These are phyloP conservation scores for Didymodactylos carnosus DNA, from an alignment of 2,888 invertebrate genomes.

Conservation along the genomic window DNA sequence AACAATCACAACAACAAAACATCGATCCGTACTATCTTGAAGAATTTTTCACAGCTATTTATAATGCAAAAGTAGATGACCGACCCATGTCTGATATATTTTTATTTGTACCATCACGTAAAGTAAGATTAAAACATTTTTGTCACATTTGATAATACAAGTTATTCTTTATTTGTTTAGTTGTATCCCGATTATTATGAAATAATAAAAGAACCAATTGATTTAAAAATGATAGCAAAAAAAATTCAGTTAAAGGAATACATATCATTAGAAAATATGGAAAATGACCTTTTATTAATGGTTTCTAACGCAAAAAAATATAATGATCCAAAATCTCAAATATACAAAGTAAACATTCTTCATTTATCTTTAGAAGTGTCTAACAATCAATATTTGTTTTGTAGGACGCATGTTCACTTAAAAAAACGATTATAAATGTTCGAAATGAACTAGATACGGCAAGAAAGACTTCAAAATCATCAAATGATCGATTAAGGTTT, in stretches of 20 bases:
- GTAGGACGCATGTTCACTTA: not conserved
- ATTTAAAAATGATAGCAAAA: constrained; percentile 71
- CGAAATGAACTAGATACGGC: not conserved
- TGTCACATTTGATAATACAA: not conserved
- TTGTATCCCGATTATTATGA: constrained; percentile 82
- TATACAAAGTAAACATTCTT: constrained; percentile 50
- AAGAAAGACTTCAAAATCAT: not conserved
- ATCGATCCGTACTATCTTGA: not conserved
- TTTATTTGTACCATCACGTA: not conserved
- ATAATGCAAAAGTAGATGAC: not conserved
- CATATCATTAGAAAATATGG: constrained; percentile 54
- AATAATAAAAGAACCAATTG: constrained; percentile 77
- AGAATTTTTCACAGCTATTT: not conserved
- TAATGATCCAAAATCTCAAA: constrained; percentile 84
- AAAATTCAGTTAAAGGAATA: constrained; percentile 70
- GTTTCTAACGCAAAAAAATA: constrained; percentile 81
- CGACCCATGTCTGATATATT: not conserved
- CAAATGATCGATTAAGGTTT: not conserved
- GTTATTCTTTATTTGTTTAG: not conserved
- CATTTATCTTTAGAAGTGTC: not conserved
- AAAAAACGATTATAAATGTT: not conserved
- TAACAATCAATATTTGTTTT: not conserved
- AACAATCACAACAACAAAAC: not conserved
- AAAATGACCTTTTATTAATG: constrained; percentile 69
- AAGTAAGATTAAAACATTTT: not conserved